Evolutionary conservation across 2,888 invertebrate genomes (phyloP).

Genomic region (Limnephilus lunatus): DNA sequence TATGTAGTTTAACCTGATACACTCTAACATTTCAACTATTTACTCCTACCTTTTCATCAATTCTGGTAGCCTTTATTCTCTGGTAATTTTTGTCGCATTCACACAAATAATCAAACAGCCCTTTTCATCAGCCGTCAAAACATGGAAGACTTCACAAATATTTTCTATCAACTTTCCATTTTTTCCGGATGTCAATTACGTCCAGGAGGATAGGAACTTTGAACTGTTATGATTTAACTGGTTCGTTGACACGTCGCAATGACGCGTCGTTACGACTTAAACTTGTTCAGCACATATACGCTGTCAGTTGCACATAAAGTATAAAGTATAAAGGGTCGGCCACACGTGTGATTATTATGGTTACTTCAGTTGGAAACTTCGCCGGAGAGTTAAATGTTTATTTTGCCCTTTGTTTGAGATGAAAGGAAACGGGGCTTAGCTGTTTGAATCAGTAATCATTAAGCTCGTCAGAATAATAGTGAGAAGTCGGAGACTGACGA

Average conservation of each 20-base stretch:
- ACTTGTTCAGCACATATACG: not conserved
- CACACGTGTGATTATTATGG: slow-evolving; percentile 23
- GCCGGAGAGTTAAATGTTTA: slow-evolving; percentile 26
- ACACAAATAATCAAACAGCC: not conserved
- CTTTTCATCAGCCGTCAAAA: not conserved
- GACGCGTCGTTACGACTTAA: not conserved
- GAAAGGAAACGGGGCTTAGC: slow-evolving; percentile 1
- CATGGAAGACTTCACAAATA: not conserved
- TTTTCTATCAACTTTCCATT: slow-evolving; percentile 42
- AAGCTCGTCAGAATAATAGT: slow-evolving; percentile 23
- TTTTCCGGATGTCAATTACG: slow-evolving; percentile 33
- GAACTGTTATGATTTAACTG: slow-evolving; percentile 21
- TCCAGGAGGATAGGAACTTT: not conserved
- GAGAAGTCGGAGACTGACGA: not conserved
- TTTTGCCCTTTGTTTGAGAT: slow-evolving; percentile 41
- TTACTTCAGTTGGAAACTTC: slow-evolving; percentile 19
- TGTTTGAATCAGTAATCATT: slow-evolving; percentile 18
- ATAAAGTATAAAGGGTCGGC: not conserved
- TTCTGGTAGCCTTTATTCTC: too few species aligned
- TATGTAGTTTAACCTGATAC: not conserved
- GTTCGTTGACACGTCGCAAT: slow-evolving; percentile 40
- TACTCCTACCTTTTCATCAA: not conserved
- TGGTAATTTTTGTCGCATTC: not conserved
- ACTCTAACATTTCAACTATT: not conserved
- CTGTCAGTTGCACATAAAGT: not conserved